Base-by-base conservation (phyloP, 2,888 invertebrate species). In the Nomada goodeniana region DNA sequence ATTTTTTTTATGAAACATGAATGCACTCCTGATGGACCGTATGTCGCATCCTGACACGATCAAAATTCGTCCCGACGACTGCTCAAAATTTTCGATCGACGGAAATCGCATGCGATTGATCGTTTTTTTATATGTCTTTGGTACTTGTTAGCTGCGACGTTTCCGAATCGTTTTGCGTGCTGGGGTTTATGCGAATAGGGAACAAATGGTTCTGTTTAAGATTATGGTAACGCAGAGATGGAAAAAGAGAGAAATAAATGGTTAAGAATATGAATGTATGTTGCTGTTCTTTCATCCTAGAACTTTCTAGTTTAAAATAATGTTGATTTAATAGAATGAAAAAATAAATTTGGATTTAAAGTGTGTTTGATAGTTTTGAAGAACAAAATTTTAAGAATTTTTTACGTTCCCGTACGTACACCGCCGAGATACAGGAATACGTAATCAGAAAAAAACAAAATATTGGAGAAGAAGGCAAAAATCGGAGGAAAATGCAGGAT, bases 141-240 rank as follows among this genome's bases (percentile, higher is more conserved):
- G 82, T 89, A 89, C 76, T 78, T 70, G 82, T 88, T 80, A 74
- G 61, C 50, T 73, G 65, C 44, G 61, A 81, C 60, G 47, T 79
- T 75, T 76, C 26, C n/a, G 26, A 78, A 76, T 80, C 36, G 55
- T 53, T 82, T 85, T 68, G 29, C 59, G 76, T 76, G 78, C 75
- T 70, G 44, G 79, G 47, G 80, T 67, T 80, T 76, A 68, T 81
- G 78, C 69, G 68, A 78, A 20, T 83, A 78, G 74, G 75, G 65
- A 78, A 77, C 79, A 78, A 77, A 61, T 52, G 60, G 76, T 86
- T 80, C 86, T 75, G 83, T 89, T 91, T 89, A 90, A 89, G 88
- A 88, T 89, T 91, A 88, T 88, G 84, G 83, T 89, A 88, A 89
- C 83, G 84, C 85, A 85, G 79, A 77, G 82, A 84, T 73, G 36